These are phyloP conservation scores for Anoplius nigerrimus DNA, from an alignment of 2,888 invertebrate genomes.

Conservation along the genomic window DNA sequence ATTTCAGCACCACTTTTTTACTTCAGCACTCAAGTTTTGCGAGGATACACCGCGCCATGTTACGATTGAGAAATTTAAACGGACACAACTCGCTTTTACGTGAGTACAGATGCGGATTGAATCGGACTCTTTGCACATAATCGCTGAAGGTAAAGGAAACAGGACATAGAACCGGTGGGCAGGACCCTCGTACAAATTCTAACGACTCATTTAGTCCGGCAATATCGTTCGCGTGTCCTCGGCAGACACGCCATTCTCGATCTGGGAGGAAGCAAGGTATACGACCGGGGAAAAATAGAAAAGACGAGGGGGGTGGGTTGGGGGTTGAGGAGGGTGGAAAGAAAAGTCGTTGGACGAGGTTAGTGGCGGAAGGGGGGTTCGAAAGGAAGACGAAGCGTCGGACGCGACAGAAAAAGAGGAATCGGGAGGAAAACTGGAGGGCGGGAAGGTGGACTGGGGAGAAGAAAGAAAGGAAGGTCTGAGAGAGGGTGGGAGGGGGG, in stretches of 20 bases:
- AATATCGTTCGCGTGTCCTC: slow-evolving; percentile 42
- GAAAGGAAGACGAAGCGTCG: slow-evolving; percentile 20
- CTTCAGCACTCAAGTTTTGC: no score
- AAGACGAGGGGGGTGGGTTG: no score
- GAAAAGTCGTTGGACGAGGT: not conserved
- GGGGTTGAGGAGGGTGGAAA: not conserved
- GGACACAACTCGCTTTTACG: no score
- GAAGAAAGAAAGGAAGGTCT: not conserved
- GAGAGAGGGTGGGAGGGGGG: not conserved
- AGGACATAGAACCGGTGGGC: no score
- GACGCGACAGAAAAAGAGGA: slow-evolving; percentile 22
- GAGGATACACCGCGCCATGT: no score
- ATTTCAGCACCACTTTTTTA: no score
- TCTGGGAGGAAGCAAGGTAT: slow-evolving; percentile 27
- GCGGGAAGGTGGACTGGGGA: not conserved
- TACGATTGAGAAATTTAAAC: no score
- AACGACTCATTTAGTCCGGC: slow-evolving; percentile 42
- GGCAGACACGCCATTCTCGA: slow-evolving; percentile 30
- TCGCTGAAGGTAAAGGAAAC: no score
- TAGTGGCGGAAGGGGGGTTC: not conserved
- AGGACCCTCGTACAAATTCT: slow-evolving; percentile 28
- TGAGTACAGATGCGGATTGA: no score
- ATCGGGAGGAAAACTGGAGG: slow-evolving; percentile 14
- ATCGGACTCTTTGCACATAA: no score
- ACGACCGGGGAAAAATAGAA: slow-evolving; percentile 6